These are phyloP conservation scores for Oasisia sp. DNA, from an alignment of 2,888 invertebrate species.

Conservation along the genomic window DNA sequence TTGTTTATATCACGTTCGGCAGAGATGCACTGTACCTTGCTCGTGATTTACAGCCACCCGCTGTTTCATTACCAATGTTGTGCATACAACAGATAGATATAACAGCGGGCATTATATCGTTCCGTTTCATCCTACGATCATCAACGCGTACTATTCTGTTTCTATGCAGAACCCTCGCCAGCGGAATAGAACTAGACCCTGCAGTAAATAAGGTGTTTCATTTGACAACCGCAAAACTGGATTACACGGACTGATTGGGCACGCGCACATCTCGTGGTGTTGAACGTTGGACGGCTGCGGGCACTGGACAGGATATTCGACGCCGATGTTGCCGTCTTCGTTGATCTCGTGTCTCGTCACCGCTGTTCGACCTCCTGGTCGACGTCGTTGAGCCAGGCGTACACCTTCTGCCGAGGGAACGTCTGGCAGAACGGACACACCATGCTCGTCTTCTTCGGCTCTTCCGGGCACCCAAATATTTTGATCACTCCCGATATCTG, in stretches of 20 bases:
- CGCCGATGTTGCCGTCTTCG: background rate
- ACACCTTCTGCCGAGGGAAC: conserved; percentile 19
- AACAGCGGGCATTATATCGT: background rate
- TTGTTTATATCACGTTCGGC: background rate
- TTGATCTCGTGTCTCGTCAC: background rate
- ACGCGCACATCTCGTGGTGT: background rate
- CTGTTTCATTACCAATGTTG: background rate
- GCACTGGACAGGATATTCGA: background rate
- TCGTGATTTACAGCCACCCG: background rate
- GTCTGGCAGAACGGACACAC: conserved; percentile 23
- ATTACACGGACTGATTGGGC: too few relatives aligned
- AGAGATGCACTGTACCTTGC: background rate
- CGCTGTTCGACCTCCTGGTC: background rate
- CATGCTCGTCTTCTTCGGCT: background rate
- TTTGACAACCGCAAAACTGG: too few relatives aligned
- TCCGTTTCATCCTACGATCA: too few relatives aligned
- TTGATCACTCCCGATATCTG: conserved; percentile 25
- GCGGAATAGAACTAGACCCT: too few relatives aligned
- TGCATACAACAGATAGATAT: background rate
- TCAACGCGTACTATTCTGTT: too few relatives aligned
- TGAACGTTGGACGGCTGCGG: background rate
- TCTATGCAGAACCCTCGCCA: too few relatives aligned
- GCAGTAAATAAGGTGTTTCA: too few relatives aligned
- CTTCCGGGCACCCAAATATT: conserved; percentile 24
- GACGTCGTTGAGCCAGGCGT: conserved; percentile 22